phyloP scores from a whole-genome alignment of 1,140 invertebrate genomes.

The Lutraria rhynchaena region DNA sequence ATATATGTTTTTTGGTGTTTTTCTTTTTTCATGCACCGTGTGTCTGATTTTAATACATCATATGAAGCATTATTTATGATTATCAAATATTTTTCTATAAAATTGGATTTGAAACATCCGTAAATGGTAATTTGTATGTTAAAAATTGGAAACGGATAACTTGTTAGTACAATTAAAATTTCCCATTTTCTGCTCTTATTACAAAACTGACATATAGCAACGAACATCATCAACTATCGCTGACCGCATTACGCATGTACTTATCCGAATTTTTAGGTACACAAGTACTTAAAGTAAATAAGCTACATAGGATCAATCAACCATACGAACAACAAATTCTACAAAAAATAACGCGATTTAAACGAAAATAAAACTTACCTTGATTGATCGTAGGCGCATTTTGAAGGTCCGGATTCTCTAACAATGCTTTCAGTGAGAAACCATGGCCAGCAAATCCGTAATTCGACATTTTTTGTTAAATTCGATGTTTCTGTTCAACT shows the following conservation, averaged over 20 bases:
- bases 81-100: too few species aligned
- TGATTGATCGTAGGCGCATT: constrained; percentile 62
- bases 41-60: too few species aligned
- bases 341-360: background rate
- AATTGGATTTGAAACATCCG: too few species aligned
- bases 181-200: too few species aligned
- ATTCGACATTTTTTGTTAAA: constrained; percentile 57
- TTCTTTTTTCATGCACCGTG: too few species aligned
- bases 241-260: background rate
- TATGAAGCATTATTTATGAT: too few species aligned
- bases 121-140: too few species aligned
- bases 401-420: constrained; percentile 73
- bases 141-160: too few species aligned
- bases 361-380: constrained; percentile 45
- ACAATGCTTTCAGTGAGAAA: constrained; percentile 72
- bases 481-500: background rate
- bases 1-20: too few species aligned
- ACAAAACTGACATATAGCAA: too few species aligned
- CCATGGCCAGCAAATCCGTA: constrained; percentile 59
- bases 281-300: background rate
- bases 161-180: too few species aligned
- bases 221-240: too few species aligned
- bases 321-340: background rate
- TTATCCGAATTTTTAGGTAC: background rate
- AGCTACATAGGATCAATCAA: background rate